Evolutionary conservation across 1,140 invertebrate genomes (phyloP), one percentile per base, ranked within the genome.

Genomic region (Habropoda laboriosa): DNA sequence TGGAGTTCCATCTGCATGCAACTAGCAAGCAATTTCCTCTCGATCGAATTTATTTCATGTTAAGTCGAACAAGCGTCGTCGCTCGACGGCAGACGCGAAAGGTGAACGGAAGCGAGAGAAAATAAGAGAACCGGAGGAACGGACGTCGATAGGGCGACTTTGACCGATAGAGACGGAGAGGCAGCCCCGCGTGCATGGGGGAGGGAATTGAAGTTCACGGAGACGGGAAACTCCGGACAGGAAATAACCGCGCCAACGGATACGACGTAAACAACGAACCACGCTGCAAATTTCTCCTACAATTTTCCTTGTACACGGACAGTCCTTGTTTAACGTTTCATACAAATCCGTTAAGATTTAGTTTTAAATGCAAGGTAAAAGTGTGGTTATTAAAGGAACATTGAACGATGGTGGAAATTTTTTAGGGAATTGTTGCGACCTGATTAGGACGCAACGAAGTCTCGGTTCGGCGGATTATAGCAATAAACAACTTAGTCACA

Each of bases 11-110:
- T 53, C 45, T 61, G 35, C 73, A 35, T 71, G 67, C 53, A 81
- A 47, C 72, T 73, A 57, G 78, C 79, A 51, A 58, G 67, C 78
- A 84, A 84, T 85, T 85, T 79, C 73, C 68, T 68, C 63, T 35
- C 64, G 74, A 58, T 66, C 64, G 76, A 71, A 85, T 85, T 80
- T 86, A 86, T 79, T 81, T 85, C 70, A 53, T 55, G 80, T 67
- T 78, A 81, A 84, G 38, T 85, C 71, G 76, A 67, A 85, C 82
- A 80, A 85, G 71, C 68, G 68, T 79, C 63, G 83, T 66, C 71
- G 64, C 40, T 30, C 72, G 64, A 40, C 1, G 38, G 18, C 38
- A 27, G 72, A 68, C 21, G 30, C 45, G 53, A 32, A 80, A 53
- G 40, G 38, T 51, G 35, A 76, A 68, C 45, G 38, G 63, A 58